Evolutionary conservation across 2,888 invertebrate species (phyloP).

Genomic region (Diarsia dahlii): DNA sequence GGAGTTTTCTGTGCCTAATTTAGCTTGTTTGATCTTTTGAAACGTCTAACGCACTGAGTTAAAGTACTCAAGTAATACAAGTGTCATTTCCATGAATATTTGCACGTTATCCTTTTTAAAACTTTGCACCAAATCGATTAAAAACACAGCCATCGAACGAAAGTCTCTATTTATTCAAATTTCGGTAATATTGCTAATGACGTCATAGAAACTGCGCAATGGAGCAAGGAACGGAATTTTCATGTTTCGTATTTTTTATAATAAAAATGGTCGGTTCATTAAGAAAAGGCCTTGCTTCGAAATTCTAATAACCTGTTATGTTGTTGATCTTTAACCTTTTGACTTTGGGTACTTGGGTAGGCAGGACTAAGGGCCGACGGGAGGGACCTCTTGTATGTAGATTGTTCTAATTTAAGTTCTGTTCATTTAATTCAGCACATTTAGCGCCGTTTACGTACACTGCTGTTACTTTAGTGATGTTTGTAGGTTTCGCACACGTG

Average conservation of each 20-base stretch:
- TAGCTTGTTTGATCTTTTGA: background rate
- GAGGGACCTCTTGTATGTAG: slow-evolving; percentile 18
- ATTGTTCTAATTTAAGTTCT: slow-evolving; percentile 37
- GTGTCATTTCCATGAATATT: background rate
- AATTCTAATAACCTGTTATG: slow-evolving; percentile 43
- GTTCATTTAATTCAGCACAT: background rate
- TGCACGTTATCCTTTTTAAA: background rate
- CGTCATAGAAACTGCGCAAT: slow-evolving; percentile 49
- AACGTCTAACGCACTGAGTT: background rate
- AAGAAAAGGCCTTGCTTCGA: slow-evolving; percentile 34
- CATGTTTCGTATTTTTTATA: slow-evolving; percentile 50
- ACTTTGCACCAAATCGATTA: slow-evolving; percentile 5
- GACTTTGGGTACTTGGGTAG: slow-evolving; percentile 25
- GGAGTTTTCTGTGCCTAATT: too few species aligned
- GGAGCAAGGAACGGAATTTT: slow-evolving; percentile 25
- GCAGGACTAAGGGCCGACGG: slow-evolving; percentile 40
- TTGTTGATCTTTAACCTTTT: slow-evolving; percentile 48
- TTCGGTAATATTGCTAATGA: slow-evolving; percentile 53
- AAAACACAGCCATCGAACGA: background rate
- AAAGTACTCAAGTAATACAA: background rate
- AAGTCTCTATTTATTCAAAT: slow-evolving; percentile 41
- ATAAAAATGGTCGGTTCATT: slow-evolving; percentile 48
- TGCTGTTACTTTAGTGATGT: background rate
- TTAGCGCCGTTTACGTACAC: slow-evolving; percentile 6
- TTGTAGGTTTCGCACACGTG: background rate